phyloP scores from a whole-genome alignment of 2,797 vertebrate genomes.

The Siniperca obscura region DNA sequence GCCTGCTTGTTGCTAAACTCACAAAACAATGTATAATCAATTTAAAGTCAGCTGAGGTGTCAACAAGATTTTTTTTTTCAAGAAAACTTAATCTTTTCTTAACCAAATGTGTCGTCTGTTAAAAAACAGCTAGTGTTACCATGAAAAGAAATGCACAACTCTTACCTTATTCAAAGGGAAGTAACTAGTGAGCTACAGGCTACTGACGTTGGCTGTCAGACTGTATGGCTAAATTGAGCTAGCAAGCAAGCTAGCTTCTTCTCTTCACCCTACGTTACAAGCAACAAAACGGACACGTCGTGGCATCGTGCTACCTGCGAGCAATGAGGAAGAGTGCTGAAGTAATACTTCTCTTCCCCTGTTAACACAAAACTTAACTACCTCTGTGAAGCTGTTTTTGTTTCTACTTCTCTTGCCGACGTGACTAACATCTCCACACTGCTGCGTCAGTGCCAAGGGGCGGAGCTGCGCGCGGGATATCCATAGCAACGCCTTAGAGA shows the following conservation, averaged over 20 bases:
- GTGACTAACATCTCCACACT: conserved; percentile 14
- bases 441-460: conserved; percentile 46
- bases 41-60: neutral
- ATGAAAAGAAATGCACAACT: neutral
- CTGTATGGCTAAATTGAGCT: conserved; percentile 36
- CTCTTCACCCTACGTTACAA: conserved; percentile 21
- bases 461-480: conserved; percentile 8
- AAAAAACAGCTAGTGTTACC: neutral
- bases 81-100: rapidly evolving
- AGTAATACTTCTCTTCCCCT: neutral
- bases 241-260: conserved; percentile 44
- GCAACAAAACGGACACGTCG: neutral
- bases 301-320: conserved; percentile 17
- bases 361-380: neutral
- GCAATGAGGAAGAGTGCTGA: neutral
- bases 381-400: conserved; percentile 1
- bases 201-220: conserved; percentile 35
- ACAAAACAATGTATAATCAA: neutral
- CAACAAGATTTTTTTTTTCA: too few species aligned
- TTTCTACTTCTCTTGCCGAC: conserved; percentile 45
- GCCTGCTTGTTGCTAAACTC: conserved; percentile 2
- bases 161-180: conserved; percentile 48
- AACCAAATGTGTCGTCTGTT: rapidly evolving
- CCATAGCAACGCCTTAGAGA: rapidly evolving
- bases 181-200: conserved; percentile 36